These are phyloP conservation scores for Thyatira batis DNA, from an alignment of 2,888 invertebrate genomes.

Conservation along the genomic window DNA sequence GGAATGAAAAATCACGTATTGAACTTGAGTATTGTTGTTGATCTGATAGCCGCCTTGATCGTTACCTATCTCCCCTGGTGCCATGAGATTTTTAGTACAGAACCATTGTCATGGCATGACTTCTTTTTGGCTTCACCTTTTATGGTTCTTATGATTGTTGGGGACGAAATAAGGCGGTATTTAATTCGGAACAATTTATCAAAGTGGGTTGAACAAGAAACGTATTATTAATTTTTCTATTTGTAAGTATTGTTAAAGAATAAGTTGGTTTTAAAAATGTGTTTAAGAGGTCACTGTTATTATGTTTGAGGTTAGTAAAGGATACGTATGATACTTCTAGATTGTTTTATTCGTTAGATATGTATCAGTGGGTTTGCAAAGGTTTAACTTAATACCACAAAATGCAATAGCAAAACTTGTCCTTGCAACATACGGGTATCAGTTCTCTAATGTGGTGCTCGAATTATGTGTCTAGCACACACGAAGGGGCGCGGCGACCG, in stretches of 20 bases:
- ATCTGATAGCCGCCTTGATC: conserved; percentile 85
- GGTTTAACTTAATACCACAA: conserved; percentile 15
- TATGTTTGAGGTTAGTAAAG: neutral
- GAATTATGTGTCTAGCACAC: conserved; percentile 30
- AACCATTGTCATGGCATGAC: conserved; percentile 85
- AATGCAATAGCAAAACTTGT: conserved; percentile 35
- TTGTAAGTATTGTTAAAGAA: neutral
- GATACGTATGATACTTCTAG: neutral
- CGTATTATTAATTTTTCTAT: conserved; percentile 83
- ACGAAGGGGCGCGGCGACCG: conserved; percentile 59
- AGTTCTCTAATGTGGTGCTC: conserved; percentile 27
- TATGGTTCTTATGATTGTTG: conserved; percentile 87
- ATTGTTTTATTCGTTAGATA: neutral
- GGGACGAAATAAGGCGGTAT: conserved; percentile 88
- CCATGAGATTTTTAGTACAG: conserved; percentile 86
- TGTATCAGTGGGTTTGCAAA: neutral
- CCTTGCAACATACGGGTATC: conserved; percentile 45
- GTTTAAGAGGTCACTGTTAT: neutral
- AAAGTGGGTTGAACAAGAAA: conserved; percentile 88
- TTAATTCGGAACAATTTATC: conserved; percentile 86
- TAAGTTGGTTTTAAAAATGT: neutral
- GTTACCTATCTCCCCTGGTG: conserved; percentile 87
- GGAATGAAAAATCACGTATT: conserved; percentile 88
- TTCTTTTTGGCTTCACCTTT: conserved; percentile 89
- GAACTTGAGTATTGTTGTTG: conserved; percentile 83